Evolutionary conservation across 2,888 invertebrate species (phyloP), one percentile per base, ranked within the genome.

Genomic region (Isoperla grammatica): DNA sequence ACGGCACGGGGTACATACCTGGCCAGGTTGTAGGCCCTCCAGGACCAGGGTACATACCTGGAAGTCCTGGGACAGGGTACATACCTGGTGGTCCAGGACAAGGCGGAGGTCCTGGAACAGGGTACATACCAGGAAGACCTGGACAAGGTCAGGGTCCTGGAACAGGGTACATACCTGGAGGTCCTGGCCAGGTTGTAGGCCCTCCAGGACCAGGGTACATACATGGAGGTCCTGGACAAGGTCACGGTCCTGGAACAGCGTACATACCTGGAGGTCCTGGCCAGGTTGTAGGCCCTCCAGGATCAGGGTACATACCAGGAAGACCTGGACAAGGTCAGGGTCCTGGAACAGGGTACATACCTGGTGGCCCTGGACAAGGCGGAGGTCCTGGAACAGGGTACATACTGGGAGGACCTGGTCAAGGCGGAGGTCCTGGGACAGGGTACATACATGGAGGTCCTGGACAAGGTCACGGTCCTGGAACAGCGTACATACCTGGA

Each of bases 1-100:
- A 43, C 50, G 37, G 54, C 23, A 19, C 54, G 57, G 35, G 20
- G 2, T 45, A 17, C 76, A 49, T 72, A 74, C 39, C 48, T 54
- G 63, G 23, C 63, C 60, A 11, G 35, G 49, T 20, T 42, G 55
- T 48, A 60, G 62, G 15, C 39, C 55, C 11, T 11, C 53, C 58
- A 40, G 42, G 2, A 11, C 29, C 43, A 29, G 29, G 43, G 20
- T 20, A 42, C 9, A 23, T 22, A 19, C 5, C n/a, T 39, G 42
- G 50, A 11, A 29, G n/a, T 48, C 20, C 20, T 15, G 58, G 56
- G 19, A 40, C 9, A 13, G 39, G 12, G 13, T n/a, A 45, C 19
- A 19, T 45, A 29, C 29, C 29, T 45, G 40, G 20, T n/a, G 42
- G 5, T 1, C 54, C 43, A 4, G 57, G 50, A 1, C 42, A 57